Base-by-base conservation (phyloP, 2,113 vertebrate genomes). In the Balaeniceps rex region DNA sequence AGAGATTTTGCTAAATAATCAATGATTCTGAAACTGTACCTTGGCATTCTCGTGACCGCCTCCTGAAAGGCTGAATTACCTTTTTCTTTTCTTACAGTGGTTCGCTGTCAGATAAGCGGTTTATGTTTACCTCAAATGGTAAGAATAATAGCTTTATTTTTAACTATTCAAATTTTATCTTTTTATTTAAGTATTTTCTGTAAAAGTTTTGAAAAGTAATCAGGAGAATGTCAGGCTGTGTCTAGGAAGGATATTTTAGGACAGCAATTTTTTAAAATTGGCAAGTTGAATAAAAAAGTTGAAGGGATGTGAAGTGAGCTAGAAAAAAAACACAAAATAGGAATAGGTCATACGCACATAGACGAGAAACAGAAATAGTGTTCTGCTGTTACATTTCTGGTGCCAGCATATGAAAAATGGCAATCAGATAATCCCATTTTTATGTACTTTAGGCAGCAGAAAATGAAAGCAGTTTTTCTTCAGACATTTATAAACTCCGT, bases 41-140 rank as follows among this genome's bases (percentile, higher is more conserved):
- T 78, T 0, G 0, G 19, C 9, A 3, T 49, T 92, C 57, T 75
- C 6, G 14, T 87, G 16, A 66, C 40, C 6, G 10, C 24, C 11
- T 68, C 44, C 79, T 34, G 38, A 93, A 88, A 84, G 29, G 51
- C 19, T 97, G 79, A 90, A 70, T 13, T 63, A 46, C 72, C 71
- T 94, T 69, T 96, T 93, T 96, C 93, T 96, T 95, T 80, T 97
- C 58, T 98, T 98, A 51, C 98, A 99, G 99, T 44, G 99, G 99
- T 36, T 99, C 99, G 26, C 96, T 99, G 92, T 99, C 99, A 33
- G 98, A 99, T 75, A 98, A 98, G 58, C 96, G 98, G 87, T 98
- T 99, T 98, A 97, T 98, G 29, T 99, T 99, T 95, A 96, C 95
- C 95, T 98, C 98, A 19, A 96, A 98, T 22, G 99, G 99, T 99